Base-by-base conservation (phyloP, 2,113 vertebrate species). In the Diadophis punctatus region DNA sequence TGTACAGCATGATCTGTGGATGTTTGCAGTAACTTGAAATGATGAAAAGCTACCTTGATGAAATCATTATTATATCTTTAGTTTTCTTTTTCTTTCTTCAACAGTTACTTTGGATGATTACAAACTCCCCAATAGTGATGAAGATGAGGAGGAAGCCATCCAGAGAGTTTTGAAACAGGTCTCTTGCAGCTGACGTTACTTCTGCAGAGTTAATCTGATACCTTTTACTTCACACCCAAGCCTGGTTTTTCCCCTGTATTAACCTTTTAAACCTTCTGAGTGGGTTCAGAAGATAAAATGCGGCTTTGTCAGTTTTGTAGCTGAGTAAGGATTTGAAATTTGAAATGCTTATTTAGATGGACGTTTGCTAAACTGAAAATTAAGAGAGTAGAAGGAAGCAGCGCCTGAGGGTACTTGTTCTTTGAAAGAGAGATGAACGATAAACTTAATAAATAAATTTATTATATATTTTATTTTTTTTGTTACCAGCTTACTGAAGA, bases 91-190 rank as follows among this genome's bases (percentile, higher is more conserved):
- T 94, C 74, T 92, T 93, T n/a, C 52, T 93, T 84, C 92, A 95
- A 43, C 96, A 99, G 99, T 99, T 95, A 98, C 98, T 30, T 94
- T 97, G 93, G 97, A 98, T 91, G 97, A 98, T 90, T 98, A 98
- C 90, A 97, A 95, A 89, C 95, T 98, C 11, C 97, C 98, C 39
- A 98, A 99, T 95, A 99, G 98, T 60, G 99, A 99, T 74, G 99
- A 99, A 22, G 99, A 99, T 52, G 98, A 99, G 92, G 98, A 98
- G 63, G 98, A 98, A 95, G 97, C 98, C 89, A 97, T 99, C 92
- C 95, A 80, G 95, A 98, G 98, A 95, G 97, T 99, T 51, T 95
- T 99, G 55, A 98, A 98, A 96, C 98, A 98, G 98, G 99, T 98
- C 56, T 93, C 97, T 92, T 91, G 74, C 92, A 90, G 56, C n/a